Evolutionary conservation across 2,797 vertebrate species (phyloP), one percentile per base, ranked within the genome.

Genomic region (Anguilla anguilla): DNA sequence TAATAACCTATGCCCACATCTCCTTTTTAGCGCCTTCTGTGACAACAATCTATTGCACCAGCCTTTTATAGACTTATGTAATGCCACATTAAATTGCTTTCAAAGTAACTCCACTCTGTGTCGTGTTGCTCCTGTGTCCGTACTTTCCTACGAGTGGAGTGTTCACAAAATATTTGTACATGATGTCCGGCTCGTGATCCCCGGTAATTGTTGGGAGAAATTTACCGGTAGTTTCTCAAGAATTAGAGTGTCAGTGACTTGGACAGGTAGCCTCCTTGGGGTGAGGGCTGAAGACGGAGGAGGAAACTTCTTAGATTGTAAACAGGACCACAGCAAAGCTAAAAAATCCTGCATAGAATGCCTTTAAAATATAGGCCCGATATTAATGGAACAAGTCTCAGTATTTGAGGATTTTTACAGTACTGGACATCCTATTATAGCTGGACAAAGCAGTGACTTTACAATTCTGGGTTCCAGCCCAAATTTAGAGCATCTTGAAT

Each of bases 61-160:
- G 86, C 90, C 92, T 96, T 96, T 94, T 95, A 94, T 93, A 95
- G 93, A 92, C 90, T 91, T 89, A 93, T 94, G 88, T 90, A 92
- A 93, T 93, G 91, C 94, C 25, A 91, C 92, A 95, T 94, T 95
- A 88, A 95, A 95, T 89, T 93, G 69, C 88, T 93, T 92, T 91
- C 90, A 77, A 93, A 91, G 79, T 93, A 85, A 89, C 59, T n/a
- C 46, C 83, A 46, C 64, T 72, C 86, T 83, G 81, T 90, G 79
- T 89, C 15, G 19, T 72, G 31, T 86, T 31, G 51, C 51, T 88
- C 83, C 2, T 55, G 61, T 72, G 7, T 72, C 25, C 10, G 15
- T 15, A 19, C 13, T 6, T 22, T 84, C 46, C 17, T 39, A n/a
- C 22, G 2, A n/a, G 61, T n/a, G 61, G 61, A 67, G n/a, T 7